Evolutionary conservation across 2,888 invertebrate species (phyloP).

Genomic region (Ellobium chinense): DNA sequence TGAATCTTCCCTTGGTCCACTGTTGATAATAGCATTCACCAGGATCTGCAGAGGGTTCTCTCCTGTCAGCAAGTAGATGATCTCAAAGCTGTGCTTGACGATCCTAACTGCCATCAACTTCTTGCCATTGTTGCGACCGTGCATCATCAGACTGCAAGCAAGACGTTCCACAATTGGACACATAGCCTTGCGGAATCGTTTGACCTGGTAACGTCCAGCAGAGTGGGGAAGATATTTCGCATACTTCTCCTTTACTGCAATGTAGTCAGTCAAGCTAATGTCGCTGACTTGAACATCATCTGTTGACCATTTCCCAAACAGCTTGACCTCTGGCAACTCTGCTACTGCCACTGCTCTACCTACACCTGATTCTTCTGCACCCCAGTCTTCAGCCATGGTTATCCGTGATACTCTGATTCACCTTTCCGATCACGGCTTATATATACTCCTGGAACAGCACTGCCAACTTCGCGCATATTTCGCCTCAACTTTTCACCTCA

Average conservation of each 20-base stretch:
- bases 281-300: slow-evolving; percentile 99
- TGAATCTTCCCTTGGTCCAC: slow-evolving; percentile 99
- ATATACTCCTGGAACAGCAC: too few species aligned
- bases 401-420: too few species aligned
- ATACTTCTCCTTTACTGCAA: slow-evolving; percentile 89
- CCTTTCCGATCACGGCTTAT: too few species aligned
- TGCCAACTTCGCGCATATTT: too few species aligned
- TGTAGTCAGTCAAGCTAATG: slow-evolving; percentile 92
- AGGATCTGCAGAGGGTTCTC: slow-evolving; percentile 84
- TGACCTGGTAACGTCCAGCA: slow-evolving; percentile 97
- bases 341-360: slow-evolving; percentile 82
- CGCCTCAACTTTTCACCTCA: too few species aligned
- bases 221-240: slow-evolving; percentile 99
- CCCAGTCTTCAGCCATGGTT: slow-evolving; percentile 63
- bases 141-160: slow-evolving; percentile 99
- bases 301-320: slow-evolving; percentile 95
- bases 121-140: slow-evolving; percentile 99
- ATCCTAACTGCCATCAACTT: slow-evolving; percentile 99
- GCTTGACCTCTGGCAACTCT: slow-evolving; percentile 97
- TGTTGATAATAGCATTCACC: slow-evolving; percentile 96
- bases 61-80: slow-evolving; percentile 87
- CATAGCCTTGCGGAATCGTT: slow-evolving; percentile 99
- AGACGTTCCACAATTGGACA: slow-evolving; percentile 99
- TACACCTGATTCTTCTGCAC: slow-evolving; percentile 42
- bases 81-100: slow-evolving; percentile 99